phyloP scores from a whole-genome alignment of 2,113 vertebrate species.

The Narcine bancroftii region DNA sequence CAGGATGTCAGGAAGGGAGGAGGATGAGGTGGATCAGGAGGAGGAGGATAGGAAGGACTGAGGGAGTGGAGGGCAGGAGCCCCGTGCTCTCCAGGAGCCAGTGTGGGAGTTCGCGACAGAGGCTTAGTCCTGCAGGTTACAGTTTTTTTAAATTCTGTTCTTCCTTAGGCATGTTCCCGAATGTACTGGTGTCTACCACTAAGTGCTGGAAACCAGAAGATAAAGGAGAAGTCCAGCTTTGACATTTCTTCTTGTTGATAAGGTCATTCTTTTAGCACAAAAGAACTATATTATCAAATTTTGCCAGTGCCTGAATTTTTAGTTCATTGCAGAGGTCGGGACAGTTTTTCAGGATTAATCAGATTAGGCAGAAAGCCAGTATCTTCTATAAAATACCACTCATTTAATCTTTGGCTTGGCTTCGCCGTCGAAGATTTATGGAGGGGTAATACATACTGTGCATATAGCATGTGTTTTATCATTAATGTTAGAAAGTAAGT shows the following conservation, averaged over 20 bases:
- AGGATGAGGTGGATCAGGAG: no score
- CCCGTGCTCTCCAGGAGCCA: no score
- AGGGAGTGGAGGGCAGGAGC: no score
- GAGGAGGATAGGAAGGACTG: no score
- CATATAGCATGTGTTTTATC: neutral
- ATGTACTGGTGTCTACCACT: neutral
- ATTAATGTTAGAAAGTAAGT: neutral
- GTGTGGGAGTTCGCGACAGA: no score
- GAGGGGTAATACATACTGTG: no score
- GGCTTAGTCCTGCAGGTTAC: no score
- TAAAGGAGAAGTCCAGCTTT: neutral
- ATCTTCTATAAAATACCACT: neutral
- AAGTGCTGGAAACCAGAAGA: neutral
- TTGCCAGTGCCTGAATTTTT: neutral
- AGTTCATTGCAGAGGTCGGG: neutral
- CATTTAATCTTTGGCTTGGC: no score
- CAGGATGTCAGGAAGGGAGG: no score
- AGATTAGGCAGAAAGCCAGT: neutral
- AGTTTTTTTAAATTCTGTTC: neutral
- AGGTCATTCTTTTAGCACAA: neutral
- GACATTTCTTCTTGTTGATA: neutral
- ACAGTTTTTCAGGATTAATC: neutral
- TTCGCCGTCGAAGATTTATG: no score
- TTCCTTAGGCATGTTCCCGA: neutral
- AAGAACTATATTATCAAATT: neutral